These are phyloP conservation scores for Cassiopea xamachana DNA, from an alignment of 30 jellyfish, hydroid and myxozoan species.

Conservation along the genomic window DNA sequence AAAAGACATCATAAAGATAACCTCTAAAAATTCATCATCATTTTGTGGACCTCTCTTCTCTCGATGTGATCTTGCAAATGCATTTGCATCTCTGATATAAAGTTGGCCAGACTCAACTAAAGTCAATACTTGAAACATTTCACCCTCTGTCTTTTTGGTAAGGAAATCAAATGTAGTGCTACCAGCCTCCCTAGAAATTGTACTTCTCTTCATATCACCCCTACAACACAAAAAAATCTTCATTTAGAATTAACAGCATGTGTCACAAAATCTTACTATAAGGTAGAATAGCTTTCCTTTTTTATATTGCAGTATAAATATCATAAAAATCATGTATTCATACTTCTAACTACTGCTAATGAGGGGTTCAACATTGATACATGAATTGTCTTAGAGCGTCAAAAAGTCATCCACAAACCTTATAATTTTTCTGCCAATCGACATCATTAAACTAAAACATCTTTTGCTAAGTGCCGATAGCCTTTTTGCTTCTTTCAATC, in stretches of 20 bases:
- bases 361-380: no score
- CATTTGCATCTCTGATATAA: conserved; percentile 1
- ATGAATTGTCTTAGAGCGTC: no score
- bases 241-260: not conserved
- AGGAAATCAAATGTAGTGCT: conserved; percentile 17
- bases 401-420: not conserved
- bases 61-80: not conserved
- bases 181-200: conserved; percentile 3
- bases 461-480: conserved; percentile 11
- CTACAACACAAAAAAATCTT: not conserved
- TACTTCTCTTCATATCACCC: conserved; percentile 14
- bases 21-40: not conserved
- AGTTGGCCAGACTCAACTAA: not conserved
- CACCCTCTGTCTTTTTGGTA: conserved; percentile 13
- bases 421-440: not conserved
- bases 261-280: no score
- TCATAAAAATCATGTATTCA: no score
- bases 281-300: no score
- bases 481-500: conserved; percentile 15
- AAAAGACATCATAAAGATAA: not conserved
- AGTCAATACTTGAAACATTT: not conserved
- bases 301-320: no score
- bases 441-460: not conserved
- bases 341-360: no score
- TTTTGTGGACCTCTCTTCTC: conserved; percentile 16